These are phyloP conservation scores for Xestobium rufovillosum DNA, from an alignment of 2,888 invertebrate species.

Conservation along the genomic window DNA sequence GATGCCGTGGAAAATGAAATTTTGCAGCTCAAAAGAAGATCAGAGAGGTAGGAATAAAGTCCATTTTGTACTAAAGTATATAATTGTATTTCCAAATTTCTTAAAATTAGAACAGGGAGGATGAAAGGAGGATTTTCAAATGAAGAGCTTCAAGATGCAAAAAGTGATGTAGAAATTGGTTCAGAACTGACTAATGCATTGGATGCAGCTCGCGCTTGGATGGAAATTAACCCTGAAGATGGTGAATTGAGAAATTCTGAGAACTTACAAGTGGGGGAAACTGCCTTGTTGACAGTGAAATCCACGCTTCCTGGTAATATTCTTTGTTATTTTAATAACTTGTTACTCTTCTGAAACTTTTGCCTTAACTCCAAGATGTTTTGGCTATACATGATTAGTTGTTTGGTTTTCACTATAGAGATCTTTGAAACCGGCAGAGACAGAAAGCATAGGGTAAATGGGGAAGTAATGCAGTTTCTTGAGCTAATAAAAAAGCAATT, in stretches of 20 bases:
- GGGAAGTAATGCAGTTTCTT: too few species aligned
- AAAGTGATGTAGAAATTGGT: conserved; percentile 35
- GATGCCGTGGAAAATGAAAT: conserved; percentile 48
- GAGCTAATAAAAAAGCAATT: too few species aligned
- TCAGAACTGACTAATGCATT: conserved; percentile 31
- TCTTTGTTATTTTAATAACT: not conserved
- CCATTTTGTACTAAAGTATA: conserved; percentile 5
- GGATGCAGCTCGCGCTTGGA: conserved; percentile 57
- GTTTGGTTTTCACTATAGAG: too few species aligned
- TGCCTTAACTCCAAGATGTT: too few species aligned
- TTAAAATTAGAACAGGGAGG: conserved; percentile 49
- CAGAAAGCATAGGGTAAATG: too few species aligned
- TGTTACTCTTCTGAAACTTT: too few species aligned
- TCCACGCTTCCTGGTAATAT: conserved; percentile 53
- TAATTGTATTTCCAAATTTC: conserved; percentile 12
- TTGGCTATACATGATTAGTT: too few species aligned
- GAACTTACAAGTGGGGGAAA: conserved; percentile 65
- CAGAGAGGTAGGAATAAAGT: conserved; percentile 4
- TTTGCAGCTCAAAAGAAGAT: not conserved
- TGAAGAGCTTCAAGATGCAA: conserved; percentile 40
- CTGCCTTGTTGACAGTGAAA: conserved; percentile 58
- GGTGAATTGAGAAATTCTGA: conserved; percentile 36
- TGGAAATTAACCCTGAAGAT: conserved; percentile 50
- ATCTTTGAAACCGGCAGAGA: too few species aligned
- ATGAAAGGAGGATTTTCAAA: conserved; percentile 50